Base-by-base conservation (phyloP, 2,797 vertebrate species). In the Cynodonichthys magdalenae region DNA sequence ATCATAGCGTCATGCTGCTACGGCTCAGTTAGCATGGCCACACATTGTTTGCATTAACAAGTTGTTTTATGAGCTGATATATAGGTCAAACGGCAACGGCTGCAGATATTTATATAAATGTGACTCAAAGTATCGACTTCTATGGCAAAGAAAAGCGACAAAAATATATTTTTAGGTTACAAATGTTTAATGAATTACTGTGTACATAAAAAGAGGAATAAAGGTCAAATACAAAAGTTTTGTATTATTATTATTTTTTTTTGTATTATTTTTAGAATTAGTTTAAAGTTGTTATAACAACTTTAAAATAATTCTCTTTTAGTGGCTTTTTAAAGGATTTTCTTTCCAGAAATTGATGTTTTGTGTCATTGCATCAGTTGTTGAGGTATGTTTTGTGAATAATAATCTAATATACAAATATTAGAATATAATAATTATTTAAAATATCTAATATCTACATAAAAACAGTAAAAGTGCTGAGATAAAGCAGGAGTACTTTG, bases 11-110 rank as follows among this genome's bases (percentile, higher is more conserved):
- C 7, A 27, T 36, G 11, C 17, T 27, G 29, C 55, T 46, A 3
- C 19, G 17, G 46, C 44, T 41, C 45, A 36, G 31, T 51, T 39
- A 66, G 45, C 49, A 58, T 15, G 56, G 53, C 69, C 65, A 27
- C 58, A 53, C 50, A 2, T 53, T 28, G 59, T 65, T 45, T 42
- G 44, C 52, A 62, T 66, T 63, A 41, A 63, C 44, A 27, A 31
- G 31, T 31, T 7, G 31, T 31, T 31, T 31, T 31, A 31, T 9
- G 31, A 31, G 17, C 8, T 41, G 28, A 39, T 39, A 45, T 41
- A 7, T 49, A 4, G 18, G 66, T 64, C 56, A 76, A 66, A 74
- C 36, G 45, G 60, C 54, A 71, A 65, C 14, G 39, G n/a, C 7
- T 18, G 45, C 15, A 18, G 15, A 44, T 17, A 44, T 31, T 31